Evolutionary conservation across 2,888 invertebrate genomes (phyloP), one percentile per base, ranked within the genome.

Genomic region (Eueremaeus valkanovi): DNA sequence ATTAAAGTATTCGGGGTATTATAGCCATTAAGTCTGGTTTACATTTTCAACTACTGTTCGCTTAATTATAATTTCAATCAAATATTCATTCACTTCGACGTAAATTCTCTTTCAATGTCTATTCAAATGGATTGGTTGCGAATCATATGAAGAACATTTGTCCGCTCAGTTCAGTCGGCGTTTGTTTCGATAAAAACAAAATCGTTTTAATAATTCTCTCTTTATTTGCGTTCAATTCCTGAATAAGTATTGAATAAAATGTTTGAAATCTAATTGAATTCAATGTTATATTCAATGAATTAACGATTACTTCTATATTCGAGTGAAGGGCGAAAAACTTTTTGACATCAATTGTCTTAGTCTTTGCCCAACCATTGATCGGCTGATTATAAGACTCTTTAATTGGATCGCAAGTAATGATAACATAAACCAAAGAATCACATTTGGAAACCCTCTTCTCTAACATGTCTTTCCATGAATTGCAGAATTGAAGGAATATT

Each of bases 151-250:
- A 74, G 33, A 74, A 74, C 21, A 36, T 36, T 33, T 74, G 75
- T 33, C 75, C 75, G 5, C 68, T 68, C n/a, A 74, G 24, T 51
- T 74, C 75, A 13, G 16, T 31, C 3, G 75, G 75, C n/a, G 29
- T n/a, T 33, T 74, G 45, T 70, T 68, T 74, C 5, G 45, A 42
- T 42, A 74, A 29, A 33, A 29, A 74, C 13, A 68, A 5, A 1
- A 68, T 42, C 11, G 40, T 74, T 9, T 74, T 74, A 18, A 66
- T 66, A 45, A 74, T 68, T 42, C 68, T 42, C 0, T 72, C 42
- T 27, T 49, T 68, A 33, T 74, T 45, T 49, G n/a, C 18, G 27
- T 70, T 68, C 11, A 74, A 21, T 27, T 74, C 36, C 75, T 74
- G 31, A 68, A 27, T 3, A 21, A 66, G 21, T 27, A 42, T 11